Conservation (phyloP, 2,888 invertebrate genomes). For the Athrips mouffetella region DNA sequence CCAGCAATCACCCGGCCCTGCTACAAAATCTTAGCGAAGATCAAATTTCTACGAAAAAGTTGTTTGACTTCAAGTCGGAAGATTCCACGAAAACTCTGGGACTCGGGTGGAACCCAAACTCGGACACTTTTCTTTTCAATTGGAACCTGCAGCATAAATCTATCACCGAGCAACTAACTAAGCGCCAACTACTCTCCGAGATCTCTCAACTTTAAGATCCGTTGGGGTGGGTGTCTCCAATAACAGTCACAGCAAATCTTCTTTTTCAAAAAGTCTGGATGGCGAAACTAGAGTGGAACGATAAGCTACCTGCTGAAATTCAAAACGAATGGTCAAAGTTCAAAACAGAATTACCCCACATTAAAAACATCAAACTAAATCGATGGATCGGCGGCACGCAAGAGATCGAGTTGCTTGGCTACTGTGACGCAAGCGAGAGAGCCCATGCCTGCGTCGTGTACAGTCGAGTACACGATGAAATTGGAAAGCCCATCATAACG, state of each 20-base stretch:
- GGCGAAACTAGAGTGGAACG: slow-evolving; percentile 21
- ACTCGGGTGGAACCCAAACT: background rate
- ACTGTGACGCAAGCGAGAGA: too few relatives aligned
- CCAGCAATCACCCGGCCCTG: slow-evolving; percentile 5
- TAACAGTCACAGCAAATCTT: slow-evolving; percentile 14
- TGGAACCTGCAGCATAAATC: slow-evolving; percentile 7
- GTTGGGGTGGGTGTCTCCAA: slow-evolving; percentile 13
- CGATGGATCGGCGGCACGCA: slow-evolving; percentile 16
- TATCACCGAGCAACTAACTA: background rate
- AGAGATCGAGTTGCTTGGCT: slow-evolving; percentile 22
- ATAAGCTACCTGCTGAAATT: slow-evolving; percentile 11
- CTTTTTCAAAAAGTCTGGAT: slow-evolving; percentile 23
- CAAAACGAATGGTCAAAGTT: slow-evolving; percentile 11
- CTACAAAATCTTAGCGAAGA: slow-evolving; percentile 9
- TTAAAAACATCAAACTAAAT: background rate
- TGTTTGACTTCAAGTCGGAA: slow-evolving; percentile 7
- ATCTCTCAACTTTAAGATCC: slow-evolving; percentile 13
- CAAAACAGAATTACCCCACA: background rate
- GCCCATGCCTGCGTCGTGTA: slow-evolving; percentile 24
- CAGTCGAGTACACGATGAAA: slow-evolving; percentile 3
- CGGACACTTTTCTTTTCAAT: background rate
- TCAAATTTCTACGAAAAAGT: slow-evolving; percentile 3
- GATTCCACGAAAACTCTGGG: background rate
- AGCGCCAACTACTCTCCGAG: slow-evolving; percentile 19
- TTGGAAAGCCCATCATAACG: background rate